These are phyloP conservation scores for Ips nitidus DNA, from an alignment of 1,140 invertebrate species.

Conservation along the genomic window DNA sequence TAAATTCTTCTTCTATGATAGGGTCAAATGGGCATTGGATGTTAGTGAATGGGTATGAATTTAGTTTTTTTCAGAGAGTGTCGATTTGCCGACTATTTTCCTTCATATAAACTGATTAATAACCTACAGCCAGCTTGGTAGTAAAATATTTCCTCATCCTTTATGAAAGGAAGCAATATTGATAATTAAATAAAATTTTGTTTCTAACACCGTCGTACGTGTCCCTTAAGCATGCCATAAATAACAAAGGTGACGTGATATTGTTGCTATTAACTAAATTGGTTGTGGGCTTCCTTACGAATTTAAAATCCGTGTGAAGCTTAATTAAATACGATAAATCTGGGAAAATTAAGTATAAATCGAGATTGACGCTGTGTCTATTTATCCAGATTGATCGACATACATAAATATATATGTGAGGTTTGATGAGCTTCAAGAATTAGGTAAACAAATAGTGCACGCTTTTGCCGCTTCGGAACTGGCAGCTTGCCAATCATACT, in stretches of 20 bases:
- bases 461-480: slow-evolving; percentile 9
- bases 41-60: slow-evolving; percentile 1
- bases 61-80: background rate
- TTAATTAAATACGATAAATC: slow-evolving; percentile 23
- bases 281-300: background rate
- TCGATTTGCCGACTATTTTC: background rate
- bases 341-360: slow-evolving; percentile 15
- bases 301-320: too few relatives aligned
- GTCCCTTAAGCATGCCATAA: background rate
- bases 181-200: background rate
- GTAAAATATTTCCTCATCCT: slow-evolving; percentile 3
- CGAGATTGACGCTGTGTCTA: slow-evolving; percentile 6
- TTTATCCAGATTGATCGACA: slow-evolving; percentile 19
- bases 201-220: background rate
- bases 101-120: background rate
- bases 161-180: background rate
- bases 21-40: background rate
- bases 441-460: slow-evolving; percentile 27
- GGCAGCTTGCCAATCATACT: slow-evolving; percentile 21
- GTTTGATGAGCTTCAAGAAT: slow-evolving; percentile 32
- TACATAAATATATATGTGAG: slow-evolving; percentile 24
- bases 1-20: slow-evolving; percentile 2
- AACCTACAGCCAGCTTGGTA: background rate
- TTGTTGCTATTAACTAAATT: background rate
- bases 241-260: background rate